Base-by-base conservation (phyloP, 64 coral and sea anemone species). In the Stichodactyla mertensii region DNA sequence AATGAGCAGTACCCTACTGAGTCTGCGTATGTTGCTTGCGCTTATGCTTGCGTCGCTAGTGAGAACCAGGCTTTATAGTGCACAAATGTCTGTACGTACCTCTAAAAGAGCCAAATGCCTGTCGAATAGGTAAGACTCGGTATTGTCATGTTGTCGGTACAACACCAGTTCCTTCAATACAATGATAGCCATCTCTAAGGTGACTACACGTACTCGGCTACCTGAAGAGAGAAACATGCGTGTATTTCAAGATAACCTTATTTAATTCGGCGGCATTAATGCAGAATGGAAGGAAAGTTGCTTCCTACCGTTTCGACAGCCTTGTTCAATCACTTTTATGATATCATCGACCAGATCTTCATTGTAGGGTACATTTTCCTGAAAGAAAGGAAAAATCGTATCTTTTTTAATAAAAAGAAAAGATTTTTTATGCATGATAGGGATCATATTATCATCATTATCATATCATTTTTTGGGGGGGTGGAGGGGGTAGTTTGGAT, bases 201-300 rank as follows among this genome's bases (percentile, higher is more conserved):
- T 99, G 16, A 99, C 97, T 19, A 87, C 84, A 0, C 97, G 90
- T 9, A 99, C 97, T 99, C 93, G 86, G 66, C 93, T 99, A 45
- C 91, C 97, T 99, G 61, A 0, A 80, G 85, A 87, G 54, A 36
- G 11, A 74, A 31, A 74, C 56, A 58, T 11, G 14, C 56, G 14
- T 58, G 56, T 58, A 58, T 58, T 11, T 9, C 14, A 58, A 58
- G 14, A 15, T 58, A 58, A 11, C 14, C 14, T 9, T 58, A 3
- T 58, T 15, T 58, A 58, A 15, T 11, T 58, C 56, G 0, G 14
- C 36, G 1, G 36, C 36, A 45, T 45, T 45, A 45, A 45, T 45
- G 36, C 3, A 9, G 12, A 36, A 71, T 10, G 22, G 22, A 71
- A 23, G 64, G 18, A 1, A 2, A 69, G n/a, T 22, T 61, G 14